Evolutionary conservation across 2,797 vertebrate species (phyloP).

Genomic region (Fistularia commersonii): DNA sequence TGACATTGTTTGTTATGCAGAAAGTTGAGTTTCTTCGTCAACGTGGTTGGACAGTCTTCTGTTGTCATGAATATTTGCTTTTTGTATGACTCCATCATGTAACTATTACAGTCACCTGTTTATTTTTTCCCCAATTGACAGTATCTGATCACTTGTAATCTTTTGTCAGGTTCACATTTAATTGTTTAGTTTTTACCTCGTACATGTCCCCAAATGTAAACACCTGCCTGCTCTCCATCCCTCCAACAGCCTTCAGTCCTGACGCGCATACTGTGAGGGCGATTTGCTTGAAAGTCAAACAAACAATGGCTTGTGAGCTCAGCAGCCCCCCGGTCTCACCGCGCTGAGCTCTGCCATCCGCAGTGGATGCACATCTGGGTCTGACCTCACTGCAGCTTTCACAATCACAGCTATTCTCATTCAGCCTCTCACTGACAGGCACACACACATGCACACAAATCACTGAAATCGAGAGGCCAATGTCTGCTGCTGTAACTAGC

Average conservation of each 20-base stretch:
- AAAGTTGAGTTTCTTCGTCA: constrained; percentile 28
- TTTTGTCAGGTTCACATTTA: background rate
- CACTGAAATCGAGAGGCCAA: too few relatives aligned
- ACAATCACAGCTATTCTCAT: constrained; percentile 75
- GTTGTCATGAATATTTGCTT: too few relatives aligned
- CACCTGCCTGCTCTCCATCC: background rate
- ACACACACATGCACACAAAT: constrained; percentile 3
- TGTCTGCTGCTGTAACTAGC: too few relatives aligned
- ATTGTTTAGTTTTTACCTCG: background rate
- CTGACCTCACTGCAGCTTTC: constrained; percentile 78
- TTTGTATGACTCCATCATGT: too few relatives aligned
- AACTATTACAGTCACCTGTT: too few relatives aligned
- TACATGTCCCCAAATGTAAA: background rate
- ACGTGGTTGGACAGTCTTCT: background rate
- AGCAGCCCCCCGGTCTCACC: constrained; percentile 14
- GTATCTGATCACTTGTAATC: background rate
- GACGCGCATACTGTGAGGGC: constrained; percentile 2
- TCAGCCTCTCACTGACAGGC: constrained; percentile 12
- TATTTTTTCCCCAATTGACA: background rate
- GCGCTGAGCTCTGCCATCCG: constrained; percentile 72
- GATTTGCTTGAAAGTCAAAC: constrained; percentile 27
- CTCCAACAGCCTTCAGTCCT: constrained; percentile 2
- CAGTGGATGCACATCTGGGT: constrained; percentile 80
- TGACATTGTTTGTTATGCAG: constrained; percentile 32
- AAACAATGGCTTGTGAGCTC: constrained; percentile 59